Evolutionary conservation across 2,888 invertebrate genomes (phyloP).

Genomic region (Phrixothrix hirtus): DNA sequence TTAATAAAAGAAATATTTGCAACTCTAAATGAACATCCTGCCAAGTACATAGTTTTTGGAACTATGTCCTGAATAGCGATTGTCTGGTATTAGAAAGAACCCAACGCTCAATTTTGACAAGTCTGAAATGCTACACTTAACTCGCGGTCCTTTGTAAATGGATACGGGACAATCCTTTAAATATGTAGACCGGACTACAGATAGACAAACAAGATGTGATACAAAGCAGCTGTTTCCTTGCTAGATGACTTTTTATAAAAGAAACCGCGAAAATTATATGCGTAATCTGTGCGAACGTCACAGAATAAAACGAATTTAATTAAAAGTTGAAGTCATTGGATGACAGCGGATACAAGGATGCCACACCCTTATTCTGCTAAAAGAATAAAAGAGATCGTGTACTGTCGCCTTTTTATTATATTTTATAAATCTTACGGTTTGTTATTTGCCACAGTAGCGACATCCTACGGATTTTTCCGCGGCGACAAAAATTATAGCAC

Average conservation of each 20-base stretch:
- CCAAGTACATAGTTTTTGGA: too few species aligned
- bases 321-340: neutral
- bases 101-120: neutral
- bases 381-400: too few species aligned
- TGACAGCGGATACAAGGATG: neutral
- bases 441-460: too few species aligned
- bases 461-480: too few species aligned
- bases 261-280: neutral
- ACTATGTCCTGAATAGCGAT: too few species aligned
- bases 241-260: neutral
- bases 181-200: constrained; percentile 23
- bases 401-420: too few species aligned
- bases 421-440: too few species aligned
- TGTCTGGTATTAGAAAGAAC: too few species aligned
- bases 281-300: neutral
- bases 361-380: too few species aligned
- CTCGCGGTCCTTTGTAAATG: constrained; percentile 23
- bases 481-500: too few species aligned
- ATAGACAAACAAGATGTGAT: constrained; percentile 26
- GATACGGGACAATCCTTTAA: constrained; percentile 32
- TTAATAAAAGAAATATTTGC: too few species aligned
- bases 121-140: neutral
- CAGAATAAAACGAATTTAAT: neutral
- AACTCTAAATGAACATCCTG: too few species aligned
- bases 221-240: constrained; percentile 31